phyloP scores from a whole-genome alignment of 2,888 invertebrate species.

The Sphaeridia pumilis region DNA sequence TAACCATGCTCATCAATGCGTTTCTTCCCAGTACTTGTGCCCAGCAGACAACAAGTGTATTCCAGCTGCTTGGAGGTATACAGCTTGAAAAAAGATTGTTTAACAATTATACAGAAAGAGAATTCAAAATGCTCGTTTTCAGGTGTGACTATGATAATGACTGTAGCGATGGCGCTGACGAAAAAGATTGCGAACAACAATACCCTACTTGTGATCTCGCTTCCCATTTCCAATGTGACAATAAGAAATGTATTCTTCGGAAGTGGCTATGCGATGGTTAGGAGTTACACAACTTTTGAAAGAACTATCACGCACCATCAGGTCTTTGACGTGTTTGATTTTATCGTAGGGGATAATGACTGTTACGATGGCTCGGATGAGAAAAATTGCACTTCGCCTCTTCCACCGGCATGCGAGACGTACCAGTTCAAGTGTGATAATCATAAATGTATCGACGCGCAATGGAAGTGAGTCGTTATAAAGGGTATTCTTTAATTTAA shows the following conservation, averaged over 20 bases:
- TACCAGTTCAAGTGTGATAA: conserved; percentile 45
- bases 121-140: neutral
- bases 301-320: neutral
- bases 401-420: conserved; percentile 2
- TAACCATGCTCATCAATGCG: neutral
- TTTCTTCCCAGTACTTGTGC: conserved; percentile 13
- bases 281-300: neutral
- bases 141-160: conserved; percentile 16
- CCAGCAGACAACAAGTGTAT: conserved; percentile 12
- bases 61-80: conserved; percentile 10
- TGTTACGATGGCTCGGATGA: conserved; percentile 18
- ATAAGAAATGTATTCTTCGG: conserved; percentile 13
- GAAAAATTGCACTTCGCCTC: conserved; percentile 4
- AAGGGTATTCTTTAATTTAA: conserved; percentile 36
- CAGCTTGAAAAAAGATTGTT: neutral
- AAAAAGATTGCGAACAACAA: conserved; percentile 7
- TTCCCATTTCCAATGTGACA: conserved; percentile 22
- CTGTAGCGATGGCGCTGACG: conserved; percentile 21
- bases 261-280: conserved; percentile 18
- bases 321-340: neutral
- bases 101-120: too few relatives aligned
- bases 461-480: conserved; percentile 6
- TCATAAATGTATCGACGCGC: conserved; percentile 32
- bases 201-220: conserved; percentile 13
- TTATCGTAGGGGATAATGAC: conserved; percentile 14